These are phyloP conservation scores for Ciconia maguari DNA, from an alignment of 2,113 vertebrate species.

Conservation along the genomic window DNA sequence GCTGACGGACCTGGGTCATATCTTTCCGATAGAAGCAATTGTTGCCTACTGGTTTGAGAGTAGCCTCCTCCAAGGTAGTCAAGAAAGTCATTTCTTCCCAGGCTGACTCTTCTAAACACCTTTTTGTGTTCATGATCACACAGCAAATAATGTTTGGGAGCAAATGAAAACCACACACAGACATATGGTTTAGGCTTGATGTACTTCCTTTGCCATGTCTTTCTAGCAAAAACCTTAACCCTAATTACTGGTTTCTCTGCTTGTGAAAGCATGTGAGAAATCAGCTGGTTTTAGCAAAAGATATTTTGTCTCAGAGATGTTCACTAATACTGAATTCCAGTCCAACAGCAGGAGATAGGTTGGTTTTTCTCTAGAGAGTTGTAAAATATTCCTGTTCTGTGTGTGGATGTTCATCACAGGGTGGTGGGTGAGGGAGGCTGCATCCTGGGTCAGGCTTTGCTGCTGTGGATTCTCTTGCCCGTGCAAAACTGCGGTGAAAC, in stretches of 20 bases:
- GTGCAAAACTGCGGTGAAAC: not conserved
- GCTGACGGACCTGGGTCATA: not conserved
- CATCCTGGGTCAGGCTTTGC: not conserved
- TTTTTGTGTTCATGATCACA: not conserved
- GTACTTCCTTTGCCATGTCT: not conserved
- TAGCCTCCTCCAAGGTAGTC: not conserved
- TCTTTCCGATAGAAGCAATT: not conserved
- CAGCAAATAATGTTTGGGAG: not conserved
- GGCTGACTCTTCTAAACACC: not conserved
- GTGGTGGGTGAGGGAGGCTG: not conserved
- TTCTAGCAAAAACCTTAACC: not conserved
- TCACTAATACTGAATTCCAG: not conserved
- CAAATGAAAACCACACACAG: not conserved
- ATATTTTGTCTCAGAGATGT: not conserved
- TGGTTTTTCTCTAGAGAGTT: not conserved
- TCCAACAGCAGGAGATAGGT: not conserved
- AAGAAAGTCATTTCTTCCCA: not conserved
- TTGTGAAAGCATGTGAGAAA: not conserved
- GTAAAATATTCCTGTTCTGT: not conserved
- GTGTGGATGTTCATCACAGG: not conserved
- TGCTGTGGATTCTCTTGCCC: not conserved
- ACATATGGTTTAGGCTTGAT: not conserved
- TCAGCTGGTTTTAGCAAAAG: not conserved
- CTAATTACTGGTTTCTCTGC: not conserved
- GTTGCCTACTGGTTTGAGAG: not conserved